phyloP scores from a whole-genome alignment of 2,888 invertebrate species.

The Thymelicus lineola region DNA sequence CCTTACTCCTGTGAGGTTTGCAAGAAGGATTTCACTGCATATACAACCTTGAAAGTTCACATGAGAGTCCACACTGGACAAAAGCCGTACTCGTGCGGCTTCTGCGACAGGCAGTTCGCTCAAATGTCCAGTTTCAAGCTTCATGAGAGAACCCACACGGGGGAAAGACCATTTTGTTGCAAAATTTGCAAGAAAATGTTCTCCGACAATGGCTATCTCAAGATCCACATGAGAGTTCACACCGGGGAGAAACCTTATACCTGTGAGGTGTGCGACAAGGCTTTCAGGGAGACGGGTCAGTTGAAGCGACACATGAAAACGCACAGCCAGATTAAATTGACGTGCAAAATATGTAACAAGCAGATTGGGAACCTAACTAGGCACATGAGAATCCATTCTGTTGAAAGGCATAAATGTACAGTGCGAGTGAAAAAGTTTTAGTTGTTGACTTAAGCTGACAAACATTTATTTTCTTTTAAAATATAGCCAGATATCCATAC shows the following conservation, averaged over 20 bases:
- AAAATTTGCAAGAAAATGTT: slow-evolving; percentile 73
- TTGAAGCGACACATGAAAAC: slow-evolving; percentile 70
- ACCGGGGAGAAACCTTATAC: slow-evolving; percentile 70
- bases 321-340: slow-evolving; percentile 62
- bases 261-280: slow-evolving; percentile 69
- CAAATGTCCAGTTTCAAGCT: slow-evolving; percentile 76
- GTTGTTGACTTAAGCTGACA: neutral
- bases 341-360: slow-evolving; percentile 75
- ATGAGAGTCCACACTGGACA: slow-evolving; percentile 74
- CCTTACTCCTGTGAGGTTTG: slow-evolving; percentile 73
- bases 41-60: slow-evolving; percentile 74
- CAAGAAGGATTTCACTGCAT: slow-evolving; percentile 72
- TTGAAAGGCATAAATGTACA: slow-evolving; percentile 52
- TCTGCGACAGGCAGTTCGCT: slow-evolving; percentile 70
- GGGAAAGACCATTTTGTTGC: slow-evolving; percentile 68
- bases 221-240: slow-evolving; percentile 75
- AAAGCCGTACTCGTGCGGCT: slow-evolving; percentile 71
- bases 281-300: slow-evolving; percentile 71
- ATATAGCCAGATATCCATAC: too few species aligned
- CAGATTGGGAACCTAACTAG: slow-evolving; percentile 74
- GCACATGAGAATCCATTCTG: slow-evolving; percentile 71
- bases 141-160: slow-evolving; percentile 73
- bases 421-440: slow-evolving; percentile 40
- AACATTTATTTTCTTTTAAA: too few species aligned
- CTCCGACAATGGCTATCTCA: slow-evolving; percentile 75